Percentiles rank a stretch among this genome's conserved stretches.
Conservation (phyloP, 2,797 vertebrate species). For the Rhynchotus rufescens region DNA sequence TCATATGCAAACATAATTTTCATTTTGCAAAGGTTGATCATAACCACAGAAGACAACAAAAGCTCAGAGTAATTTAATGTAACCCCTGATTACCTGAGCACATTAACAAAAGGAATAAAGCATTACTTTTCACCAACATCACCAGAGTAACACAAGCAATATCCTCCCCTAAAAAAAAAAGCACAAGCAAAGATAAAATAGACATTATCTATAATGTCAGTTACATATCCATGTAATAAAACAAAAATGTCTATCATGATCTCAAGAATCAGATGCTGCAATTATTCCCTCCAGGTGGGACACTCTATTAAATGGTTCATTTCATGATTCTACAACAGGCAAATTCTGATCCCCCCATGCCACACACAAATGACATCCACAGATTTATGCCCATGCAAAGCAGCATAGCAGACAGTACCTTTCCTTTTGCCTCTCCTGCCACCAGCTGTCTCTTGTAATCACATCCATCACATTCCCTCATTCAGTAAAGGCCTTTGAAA, state of each 20-base stretch:
- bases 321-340: not conserved
- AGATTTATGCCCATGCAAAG: not conserved
- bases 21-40: slow-evolving; percentile 31
- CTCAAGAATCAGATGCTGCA: not conserved
- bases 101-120: slow-evolving; percentile 24
- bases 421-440: not conserved
- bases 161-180: not conserved
- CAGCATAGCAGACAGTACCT: not conserved
- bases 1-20: slow-evolving; percentile 19
- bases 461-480: not conserved
- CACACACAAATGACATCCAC: not conserved
- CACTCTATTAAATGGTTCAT: not conserved
- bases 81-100: not conserved
- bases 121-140: not conserved
- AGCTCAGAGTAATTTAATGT: not conserved
- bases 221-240: not conserved
- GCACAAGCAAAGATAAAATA: not conserved
- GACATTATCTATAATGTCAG: not conserved
- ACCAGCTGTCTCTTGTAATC: not conserved
- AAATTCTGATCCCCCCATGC: not conserved
- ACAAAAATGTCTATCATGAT: not conserved
- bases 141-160: not conserved
- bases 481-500: not conserved
- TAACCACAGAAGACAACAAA: slow-evolving; percentile 7
- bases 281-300: not conserved